Base-by-base conservation (phyloP, 2,888 invertebrate species). In the Melitaea athalia region DNA sequence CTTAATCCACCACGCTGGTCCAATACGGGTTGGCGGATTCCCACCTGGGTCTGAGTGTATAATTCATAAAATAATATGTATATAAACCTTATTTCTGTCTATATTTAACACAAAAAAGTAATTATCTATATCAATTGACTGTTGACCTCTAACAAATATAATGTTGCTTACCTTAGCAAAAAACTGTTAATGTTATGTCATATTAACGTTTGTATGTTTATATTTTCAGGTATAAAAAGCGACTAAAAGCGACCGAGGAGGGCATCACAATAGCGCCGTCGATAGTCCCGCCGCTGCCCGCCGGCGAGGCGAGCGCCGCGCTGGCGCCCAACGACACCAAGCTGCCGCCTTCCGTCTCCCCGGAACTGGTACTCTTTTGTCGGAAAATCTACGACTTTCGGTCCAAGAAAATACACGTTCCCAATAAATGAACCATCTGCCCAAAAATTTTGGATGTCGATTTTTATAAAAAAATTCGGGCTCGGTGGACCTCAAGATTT, bases 361-460 rank as follows among this genome's bases (percentile, higher is more conserved):
- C 95, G 10, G 98, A 98, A 80, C 95, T 98, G 87, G 97, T 99
- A 55, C 97, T 99, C 86, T 97, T 98, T 93, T 99, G 99, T 89
- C 95, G 98, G 61, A 96, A 97, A 79, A 84, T 99, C 70, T 99
- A 99, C 93, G 99, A 99, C 92, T 98, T 98, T 93, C 95, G 98
- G 78, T 96, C 97, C 79, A 98, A 97, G 85, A 94, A 96, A 78
- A 94, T 96, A 72, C 89, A 90, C 74, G 85, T 87, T 14, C 90
- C 89, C 60, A 89, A 87, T 83, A 92, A 92, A 80, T 92, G 92
- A 92, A 79, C 77, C 53, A 52, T 47, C 38, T 17, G 52, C 62
- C 59, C 50, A 69, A 64, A 71, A 57, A 57, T 71, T n/a, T 74
- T 74, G 81, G 80, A 76, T 75, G 74, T 64, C 76, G 75, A 75